phyloP scores from a whole-genome alignment of 1,140 invertebrate genomes.

The Anastatus disparis region DNA sequence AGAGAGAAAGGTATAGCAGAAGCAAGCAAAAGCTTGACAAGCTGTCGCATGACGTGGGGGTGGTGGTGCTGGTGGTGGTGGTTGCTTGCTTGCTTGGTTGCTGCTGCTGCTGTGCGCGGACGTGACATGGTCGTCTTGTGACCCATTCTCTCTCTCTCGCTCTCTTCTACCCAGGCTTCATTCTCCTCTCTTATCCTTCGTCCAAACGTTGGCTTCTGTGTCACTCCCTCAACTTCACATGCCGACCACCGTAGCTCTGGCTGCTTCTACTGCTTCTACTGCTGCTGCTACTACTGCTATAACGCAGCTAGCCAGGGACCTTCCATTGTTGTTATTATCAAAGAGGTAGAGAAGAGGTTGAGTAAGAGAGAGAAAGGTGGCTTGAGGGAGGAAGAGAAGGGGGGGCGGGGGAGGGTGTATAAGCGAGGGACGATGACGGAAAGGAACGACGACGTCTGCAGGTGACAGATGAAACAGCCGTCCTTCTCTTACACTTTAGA shows the following conservation, averaged over 20 bases:
- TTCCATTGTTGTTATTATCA: slow-evolving; percentile 67
- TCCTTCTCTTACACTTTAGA: slow-evolving; percentile 35
- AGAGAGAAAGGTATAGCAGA: slow-evolving; percentile 25
- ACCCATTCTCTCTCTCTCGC: slow-evolving; percentile 50
- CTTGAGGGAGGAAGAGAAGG: no score
- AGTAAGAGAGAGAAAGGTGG: no score
- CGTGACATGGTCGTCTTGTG: slow-evolving; percentile 65
- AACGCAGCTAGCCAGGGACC: slow-evolving; percentile 52
- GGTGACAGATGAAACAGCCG: slow-evolving; percentile 64
- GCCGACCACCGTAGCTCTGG: no score
- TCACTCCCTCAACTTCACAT: slow-evolving; percentile 47
- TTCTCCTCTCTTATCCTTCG: no score
- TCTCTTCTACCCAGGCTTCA: slow-evolving; percentile 38
- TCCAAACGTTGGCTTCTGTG: slow-evolving; percentile 17
- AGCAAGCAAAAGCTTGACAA: slow-evolving; percentile 52
- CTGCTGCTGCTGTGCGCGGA: slow-evolving; percentile 57
- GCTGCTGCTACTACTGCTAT: slow-evolving; percentile 26
- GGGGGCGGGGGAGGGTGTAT: slow-evolving; percentile 7
- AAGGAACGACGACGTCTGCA: slow-evolving; percentile 68
- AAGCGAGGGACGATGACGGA: slow-evolving; percentile 64
- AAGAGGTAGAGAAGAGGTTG: slow-evolving; percentile 55
- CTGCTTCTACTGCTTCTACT: no score
- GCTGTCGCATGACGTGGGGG: slow-evolving; percentile 48
- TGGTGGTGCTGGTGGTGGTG: no score
- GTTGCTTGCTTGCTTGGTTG: no score